Base-by-base conservation (phyloP, 1,140 invertebrate species). In the Chrysoperla carnea region DNA sequence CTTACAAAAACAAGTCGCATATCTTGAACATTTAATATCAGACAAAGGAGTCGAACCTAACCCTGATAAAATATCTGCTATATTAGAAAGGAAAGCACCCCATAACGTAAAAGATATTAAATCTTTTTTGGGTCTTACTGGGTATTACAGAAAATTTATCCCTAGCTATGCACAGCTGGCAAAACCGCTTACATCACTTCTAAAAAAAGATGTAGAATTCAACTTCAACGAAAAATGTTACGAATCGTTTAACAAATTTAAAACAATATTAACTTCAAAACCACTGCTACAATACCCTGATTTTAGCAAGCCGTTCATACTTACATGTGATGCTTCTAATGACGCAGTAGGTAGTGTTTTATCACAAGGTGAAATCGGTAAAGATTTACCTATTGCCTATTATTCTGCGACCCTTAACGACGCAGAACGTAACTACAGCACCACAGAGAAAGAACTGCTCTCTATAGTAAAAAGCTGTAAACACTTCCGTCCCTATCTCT, bases 251-350 rank as follows among this genome's bases (percentile, higher is more conserved):
- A 42, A 58, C 42, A 45, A n/a, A 6, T 47, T 58, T 11, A 59
- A 53, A 52, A 29, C 27, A n/a, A 48, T 39, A 13, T 42, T 54
- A 15, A 57, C 49, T 23, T 55, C 46, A 37, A 45, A 55, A 8
- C 57, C 53, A 1, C 15, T 61, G 0, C 33, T 62, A 8, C 48
- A 48, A 49, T 61, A 58, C 33, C 57, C 61, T 1, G 50, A 62
- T 43, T 60, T 59, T 37, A 31, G 44, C 0, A 43, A 57, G 45
- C 37, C 45, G 12, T 65, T 64, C 45, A 48, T 45, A 2, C 35
- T 64, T 6, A 60, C 52, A 0, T 59, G 55, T 1, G 62, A 63
- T 29, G 61, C 59, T 1, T 53, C 47, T n/a, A 52, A 58, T 17
- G 47, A 44, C 15, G 59, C 58, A 1, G 39, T 62, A 0, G 59